Evolutionary conservation across 2,888 invertebrate species (phyloP).

Genomic region (Lordiphosa fenestrarum): DNA sequence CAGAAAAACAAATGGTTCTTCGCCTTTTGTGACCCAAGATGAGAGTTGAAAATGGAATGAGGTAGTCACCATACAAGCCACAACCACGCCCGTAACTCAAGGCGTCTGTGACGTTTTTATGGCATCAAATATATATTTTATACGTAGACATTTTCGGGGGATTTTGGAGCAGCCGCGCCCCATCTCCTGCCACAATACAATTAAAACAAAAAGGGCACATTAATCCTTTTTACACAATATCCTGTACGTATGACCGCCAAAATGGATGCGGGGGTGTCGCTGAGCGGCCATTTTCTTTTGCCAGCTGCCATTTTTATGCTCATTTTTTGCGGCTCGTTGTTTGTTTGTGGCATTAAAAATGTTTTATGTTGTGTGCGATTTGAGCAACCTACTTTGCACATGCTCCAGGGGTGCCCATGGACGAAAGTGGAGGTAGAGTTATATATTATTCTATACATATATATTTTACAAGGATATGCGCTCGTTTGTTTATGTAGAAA

Average conservation of each 20-base stretch:
- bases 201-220: slow-evolving; percentile 66
- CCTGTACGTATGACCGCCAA: slow-evolving; percentile 56
- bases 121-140: slow-evolving; percentile 62
- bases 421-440: slow-evolving; percentile 2
- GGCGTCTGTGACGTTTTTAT: slow-evolving; percentile 75
- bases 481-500: slow-evolving; percentile 71
- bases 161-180: slow-evolving; percentile 52
- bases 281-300: slow-evolving; percentile 68
- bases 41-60: slow-evolving; percentile 17
- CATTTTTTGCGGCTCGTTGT: slow-evolving; percentile 48
- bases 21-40: slow-evolving; percentile 17
- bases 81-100: slow-evolving; percentile 67
- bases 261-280: slow-evolving; percentile 18
- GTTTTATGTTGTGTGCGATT: slow-evolving; percentile 76
- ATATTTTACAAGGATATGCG: slow-evolving; percentile 53
- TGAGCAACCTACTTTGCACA: slow-evolving; percentile 75
- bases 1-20: slow-evolving; percentile 67
- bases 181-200: slow-evolving; percentile 44
- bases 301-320: slow-evolving; percentile 73
- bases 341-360: slow-evolving; percentile 64
- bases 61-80: slow-evolving; percentile 58
- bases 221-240: slow-evolving; percentile 74
- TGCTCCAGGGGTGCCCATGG: slow-evolving; percentile 44
- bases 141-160: slow-evolving; percentile 57
- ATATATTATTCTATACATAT: slow-evolving; percentile 30